Evolutionary conservation across 1,140 invertebrate species (phyloP).

Genomic region (Temnothorax longispinosus): DNA sequence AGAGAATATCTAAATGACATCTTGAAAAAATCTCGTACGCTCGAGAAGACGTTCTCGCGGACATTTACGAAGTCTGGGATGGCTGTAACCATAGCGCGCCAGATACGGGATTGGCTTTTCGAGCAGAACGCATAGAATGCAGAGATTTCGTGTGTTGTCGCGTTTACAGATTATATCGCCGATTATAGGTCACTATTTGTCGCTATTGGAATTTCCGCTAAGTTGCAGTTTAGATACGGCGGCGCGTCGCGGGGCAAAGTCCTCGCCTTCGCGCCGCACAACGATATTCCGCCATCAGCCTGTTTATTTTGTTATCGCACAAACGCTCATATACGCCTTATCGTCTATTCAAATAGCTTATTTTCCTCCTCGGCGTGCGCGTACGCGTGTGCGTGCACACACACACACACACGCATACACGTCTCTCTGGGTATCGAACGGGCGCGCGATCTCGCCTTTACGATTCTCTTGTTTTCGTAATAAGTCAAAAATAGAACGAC

Average conservation of each 20-base stretch:
- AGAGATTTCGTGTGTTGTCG: background rate
- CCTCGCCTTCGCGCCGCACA: background rate
- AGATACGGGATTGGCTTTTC: background rate
- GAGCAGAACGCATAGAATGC: background rate
- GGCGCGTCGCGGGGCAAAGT: constrained; percentile 32
- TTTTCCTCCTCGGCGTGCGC: constrained; percentile 72
- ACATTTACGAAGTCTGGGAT: background rate
- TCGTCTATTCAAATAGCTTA: constrained; percentile 78
- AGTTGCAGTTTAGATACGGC: background rate
- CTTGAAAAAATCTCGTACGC: background rate
- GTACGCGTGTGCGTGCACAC: constrained; percentile 10
- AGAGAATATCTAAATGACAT: background rate
- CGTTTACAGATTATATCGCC: constrained; percentile 7
- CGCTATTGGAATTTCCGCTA: constrained; percentile 5
- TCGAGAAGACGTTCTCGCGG: background rate
- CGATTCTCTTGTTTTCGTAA: constrained; percentile 26
- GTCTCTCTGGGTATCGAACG: background rate
- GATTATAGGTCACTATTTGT: constrained; percentile 37
- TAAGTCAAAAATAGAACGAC: constrained; percentile 19
- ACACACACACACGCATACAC: background rate
- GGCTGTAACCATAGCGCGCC: background rate
- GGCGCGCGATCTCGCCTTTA: background rate
- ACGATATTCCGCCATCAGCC: background rate
- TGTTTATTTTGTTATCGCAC: constrained; percentile 47
- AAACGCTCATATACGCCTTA: constrained; percentile 52